These are phyloP conservation scores for Seriola rivoliana DNA, from an alignment of 2,113 vertebrate genomes.

Conservation along the genomic window DNA sequence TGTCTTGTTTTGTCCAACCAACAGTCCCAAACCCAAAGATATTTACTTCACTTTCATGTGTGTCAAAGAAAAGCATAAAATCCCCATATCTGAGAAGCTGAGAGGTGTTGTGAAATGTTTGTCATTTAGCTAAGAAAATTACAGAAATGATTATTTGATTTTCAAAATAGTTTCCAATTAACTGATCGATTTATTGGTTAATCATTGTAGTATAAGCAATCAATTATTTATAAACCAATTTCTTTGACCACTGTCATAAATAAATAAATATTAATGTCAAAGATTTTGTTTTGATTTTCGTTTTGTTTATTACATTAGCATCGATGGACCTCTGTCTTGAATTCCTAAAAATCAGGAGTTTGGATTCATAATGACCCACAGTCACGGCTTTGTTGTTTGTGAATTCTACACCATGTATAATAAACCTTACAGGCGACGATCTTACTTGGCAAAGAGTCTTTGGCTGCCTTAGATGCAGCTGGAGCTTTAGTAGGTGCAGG, in stretches of 20 bases:
- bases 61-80: too few relatives aligned
- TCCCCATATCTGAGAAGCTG: too few relatives aligned
- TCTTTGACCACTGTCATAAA: neutral
- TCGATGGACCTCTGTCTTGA: neutral
- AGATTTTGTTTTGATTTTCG: neutral
- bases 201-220: neutral
- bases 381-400: neutral
- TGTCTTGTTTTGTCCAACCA: too few relatives aligned
- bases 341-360: neutral
- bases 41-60: too few relatives aligned
- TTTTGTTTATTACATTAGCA: neutral
- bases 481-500: constrained; percentile 7
- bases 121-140: neutral
- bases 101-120: neutral
- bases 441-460: constrained; percentile 52
- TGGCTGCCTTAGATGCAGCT: neutral
- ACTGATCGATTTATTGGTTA: neutral
- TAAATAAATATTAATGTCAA: neutral
- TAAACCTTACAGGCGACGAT: neutral
- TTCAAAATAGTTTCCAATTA: neutral
- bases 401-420: neutral
- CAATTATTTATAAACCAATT: too few relatives aligned
- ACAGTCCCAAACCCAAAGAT: too few relatives aligned
- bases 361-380: neutral
- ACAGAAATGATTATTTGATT: neutral